phyloP scores from a whole-genome alignment of 2,797 vertebrate species.

The Ctenopoma kingsleyae region DNA sequence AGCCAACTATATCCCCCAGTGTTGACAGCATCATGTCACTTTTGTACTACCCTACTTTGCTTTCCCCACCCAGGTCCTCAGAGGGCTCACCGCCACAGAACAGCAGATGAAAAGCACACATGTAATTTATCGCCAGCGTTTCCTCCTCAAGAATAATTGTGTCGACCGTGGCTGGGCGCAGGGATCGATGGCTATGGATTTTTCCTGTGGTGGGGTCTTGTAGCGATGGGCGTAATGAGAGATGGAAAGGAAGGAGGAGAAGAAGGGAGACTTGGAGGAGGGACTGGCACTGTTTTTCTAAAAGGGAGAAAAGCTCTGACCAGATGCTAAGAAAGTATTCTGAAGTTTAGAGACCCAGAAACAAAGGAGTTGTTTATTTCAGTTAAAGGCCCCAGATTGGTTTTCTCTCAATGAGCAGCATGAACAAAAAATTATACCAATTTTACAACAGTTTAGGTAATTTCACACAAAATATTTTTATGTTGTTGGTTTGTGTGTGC shows the following conservation, averaged over 20 bases:
- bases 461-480: background rate
- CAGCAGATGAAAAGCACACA: conserved; percentile 97
- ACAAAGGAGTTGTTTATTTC: conserved; percentile 8
- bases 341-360: conserved; percentile 69
- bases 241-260: conserved; percentile 84
- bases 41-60: conserved; percentile 84
- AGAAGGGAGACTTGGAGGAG: conserved; percentile 76
- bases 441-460: background rate
- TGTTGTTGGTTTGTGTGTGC: background rate
- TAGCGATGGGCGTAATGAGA: conserved; percentile 96
- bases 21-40: conserved; percentile 91
- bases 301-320: conserved; percentile 78
- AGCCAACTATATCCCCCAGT: conserved; percentile 84
- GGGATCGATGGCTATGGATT: conserved; percentile 98
- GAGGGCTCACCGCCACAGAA: conserved; percentile 91
- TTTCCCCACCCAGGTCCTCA: conserved; percentile 62
- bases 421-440: background rate
- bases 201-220: conserved; percentile 95
- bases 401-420: conserved; percentile 1
- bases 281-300: conserved; percentile 88
- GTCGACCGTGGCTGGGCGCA: conserved; percentile 93
- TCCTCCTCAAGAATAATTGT: conserved; percentile 99
- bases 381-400: background rate
- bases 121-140: conserved; percentile 98
- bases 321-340: conserved; percentile 42